A percentile compares a stretch with the other conserved stretches of the same genome.
Conservation (phyloP, 2,888 invertebrate genomes). For the Agrochola lota region DNA sequence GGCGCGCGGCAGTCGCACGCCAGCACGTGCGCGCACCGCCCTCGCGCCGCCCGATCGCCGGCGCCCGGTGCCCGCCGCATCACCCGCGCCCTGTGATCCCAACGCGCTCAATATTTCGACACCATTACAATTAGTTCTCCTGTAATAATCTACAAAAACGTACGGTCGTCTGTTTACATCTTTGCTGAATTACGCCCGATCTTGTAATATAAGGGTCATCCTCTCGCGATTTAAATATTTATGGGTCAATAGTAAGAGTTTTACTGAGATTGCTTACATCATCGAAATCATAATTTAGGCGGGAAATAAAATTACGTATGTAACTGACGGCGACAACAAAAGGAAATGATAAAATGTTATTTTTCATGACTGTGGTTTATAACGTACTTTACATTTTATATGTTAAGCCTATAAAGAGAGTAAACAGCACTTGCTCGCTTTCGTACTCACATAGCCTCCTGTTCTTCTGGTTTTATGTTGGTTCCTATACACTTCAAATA, state of each 20-base stretch:
- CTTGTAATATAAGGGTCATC: constrained; percentile 48
- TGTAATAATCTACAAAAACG: constrained; percentile 42
- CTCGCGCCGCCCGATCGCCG: constrained; percentile 77
- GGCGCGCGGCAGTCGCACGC: constrained; percentile 88
- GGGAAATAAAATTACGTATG: constrained; percentile 78
- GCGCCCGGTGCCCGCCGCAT: constrained; percentile 66
- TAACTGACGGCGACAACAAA: constrained; percentile 48
- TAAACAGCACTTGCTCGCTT: constrained; percentile 21
- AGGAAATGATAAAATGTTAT: constrained; percentile 58
- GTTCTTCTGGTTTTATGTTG: constrained; percentile 16
- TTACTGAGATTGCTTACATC: constrained; percentile 85
- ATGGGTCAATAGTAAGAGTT: constrained; percentile 85
- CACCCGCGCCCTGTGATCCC: constrained; percentile 77
- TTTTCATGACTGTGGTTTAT: constrained; percentile 45
- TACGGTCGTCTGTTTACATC: constrained; percentile 38
- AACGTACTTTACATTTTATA: constrained; percentile 45
- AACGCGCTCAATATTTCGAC: constrained; percentile 81
- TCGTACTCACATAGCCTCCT: constrained; percentile 1
- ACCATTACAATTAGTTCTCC: constrained; percentile 47
- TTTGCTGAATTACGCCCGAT: constrained; percentile 30
- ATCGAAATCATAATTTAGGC: constrained; percentile 84
- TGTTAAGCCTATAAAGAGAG: constrained; percentile 28
- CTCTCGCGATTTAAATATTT: constrained; percentile 75
- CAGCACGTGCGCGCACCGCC: constrained; percentile 87
- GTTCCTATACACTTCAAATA: constrained; percentile 16